Percentiles rank a stretch among this genome's conserved stretches.
Evolutionary conservation across 2,113 vertebrate genomes (phyloP).

Genomic region (Mastomys coucha): DNA sequence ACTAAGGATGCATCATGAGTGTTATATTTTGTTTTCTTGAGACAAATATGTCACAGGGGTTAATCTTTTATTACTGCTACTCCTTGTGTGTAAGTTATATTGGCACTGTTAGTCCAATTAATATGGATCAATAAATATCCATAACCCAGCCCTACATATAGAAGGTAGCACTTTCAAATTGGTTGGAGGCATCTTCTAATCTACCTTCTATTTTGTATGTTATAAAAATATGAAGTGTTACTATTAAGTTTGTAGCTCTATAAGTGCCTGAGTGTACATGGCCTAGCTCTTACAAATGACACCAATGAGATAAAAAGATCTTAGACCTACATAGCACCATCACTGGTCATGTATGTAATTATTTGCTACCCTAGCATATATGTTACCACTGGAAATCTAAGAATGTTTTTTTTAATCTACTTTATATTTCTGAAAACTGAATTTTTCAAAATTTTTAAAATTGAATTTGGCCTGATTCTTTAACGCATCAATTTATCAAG

Average conservation of each 20-base stretch:
- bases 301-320: too few species aligned
- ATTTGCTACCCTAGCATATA: not conserved
- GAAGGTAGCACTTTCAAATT: not conserved
- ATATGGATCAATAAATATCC: not conserved
- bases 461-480: not conserved
- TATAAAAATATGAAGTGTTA: not conserved
- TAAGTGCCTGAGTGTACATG: too few species aligned
- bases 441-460: slow-evolving; percentile 21
- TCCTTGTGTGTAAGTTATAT: not conserved
- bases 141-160: not conserved
- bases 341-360: too few species aligned
- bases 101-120: not conserved
- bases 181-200: not conserved
- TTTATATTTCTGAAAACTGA: not conserved
- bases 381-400: not conserved
- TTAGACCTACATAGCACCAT: too few species aligned
- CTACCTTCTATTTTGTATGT: not conserved
- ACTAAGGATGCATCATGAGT: not conserved
- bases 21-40: not conserved
- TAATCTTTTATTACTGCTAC: not conserved
- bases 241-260: not conserved
- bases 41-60: not conserved
- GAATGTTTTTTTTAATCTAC: not conserved
- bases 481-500: slow-evolving; percentile 32
- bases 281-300: not conserved